A percentile compares a stretch with the other conserved stretches of the same genome.
These are phyloP conservation scores for Cyprinodon tularosa DNA, from an alignment of 2,113 vertebrate species.

Conservation along the genomic window DNA sequence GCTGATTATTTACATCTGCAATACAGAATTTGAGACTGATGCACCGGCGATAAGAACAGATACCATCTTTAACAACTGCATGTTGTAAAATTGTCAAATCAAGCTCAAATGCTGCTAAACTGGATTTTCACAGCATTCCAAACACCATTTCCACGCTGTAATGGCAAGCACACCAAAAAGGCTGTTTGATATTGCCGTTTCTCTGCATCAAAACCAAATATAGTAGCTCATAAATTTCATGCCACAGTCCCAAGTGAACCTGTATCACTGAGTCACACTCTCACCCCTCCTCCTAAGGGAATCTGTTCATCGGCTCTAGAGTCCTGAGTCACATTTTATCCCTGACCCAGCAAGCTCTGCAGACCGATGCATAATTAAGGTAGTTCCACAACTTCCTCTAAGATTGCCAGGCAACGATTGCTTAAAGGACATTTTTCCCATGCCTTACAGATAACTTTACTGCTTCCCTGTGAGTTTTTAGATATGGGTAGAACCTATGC, in stretches of 20 bases:
- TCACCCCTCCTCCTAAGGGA: constrained; percentile 40
- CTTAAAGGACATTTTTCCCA: constrained; percentile 7
- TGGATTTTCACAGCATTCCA: neutral
- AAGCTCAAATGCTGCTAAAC: neutral
- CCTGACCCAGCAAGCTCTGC: constrained; percentile 45
- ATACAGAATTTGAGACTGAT: neutral
- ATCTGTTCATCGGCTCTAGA: constrained; percentile 53
- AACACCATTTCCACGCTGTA: neutral
- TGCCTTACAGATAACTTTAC: neutral
- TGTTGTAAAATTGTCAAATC: neutral
- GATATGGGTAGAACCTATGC: neutral
- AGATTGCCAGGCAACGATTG: constrained; percentile 5
- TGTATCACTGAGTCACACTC: constrained; percentile 31
- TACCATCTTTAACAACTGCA: neutral
- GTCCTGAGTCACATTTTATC: constrained; percentile 64
- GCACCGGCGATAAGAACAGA: neutral
- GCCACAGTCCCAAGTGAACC: constrained; percentile 58
- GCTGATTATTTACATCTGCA: neutral
- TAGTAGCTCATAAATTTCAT: constrained; percentile 63
- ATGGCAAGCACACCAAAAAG: neutral
- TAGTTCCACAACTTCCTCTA: constrained; percentile 18
- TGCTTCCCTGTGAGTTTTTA: neutral
- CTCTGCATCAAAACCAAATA: constrained; percentile 38
- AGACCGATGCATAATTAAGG: constrained; percentile 29
- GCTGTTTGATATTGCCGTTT: constrained; percentile 32